Conservation (phyloP, 2,797 vertebrate species). For the Sebastes baramenuke region DNA sequence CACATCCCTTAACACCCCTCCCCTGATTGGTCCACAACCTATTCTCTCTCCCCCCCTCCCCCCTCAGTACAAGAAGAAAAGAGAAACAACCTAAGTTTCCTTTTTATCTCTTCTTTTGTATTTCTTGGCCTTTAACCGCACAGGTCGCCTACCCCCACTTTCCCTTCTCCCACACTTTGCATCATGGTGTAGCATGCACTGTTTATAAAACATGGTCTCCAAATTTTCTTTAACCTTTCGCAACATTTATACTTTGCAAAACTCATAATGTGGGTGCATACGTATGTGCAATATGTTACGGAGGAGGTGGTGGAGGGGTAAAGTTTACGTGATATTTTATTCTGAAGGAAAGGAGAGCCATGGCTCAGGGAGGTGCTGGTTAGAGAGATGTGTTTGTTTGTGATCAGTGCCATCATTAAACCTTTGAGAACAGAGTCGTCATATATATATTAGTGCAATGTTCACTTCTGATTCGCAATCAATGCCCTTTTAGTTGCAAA, state of each 20-base stretch:
- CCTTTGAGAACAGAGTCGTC: conserved; percentile 25
- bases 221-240: conserved; percentile 51
- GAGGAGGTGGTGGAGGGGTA: conserved; percentile 5
- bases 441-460: conserved; percentile 18
- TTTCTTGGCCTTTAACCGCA: conserved; percentile 71
- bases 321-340: conserved; percentile 38
- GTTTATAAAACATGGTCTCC: conserved; percentile 77
- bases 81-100: conserved; percentile 61
- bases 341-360: conserved; percentile 39
- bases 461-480: conserved; percentile 16
- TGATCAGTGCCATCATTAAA: conserved; percentile 42
- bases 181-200: conserved; percentile 92
- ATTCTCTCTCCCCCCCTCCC: not conserved
- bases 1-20: conserved; percentile 42
- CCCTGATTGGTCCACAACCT: conserved; percentile 44
- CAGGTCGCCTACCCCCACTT: conserved; percentile 56
- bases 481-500: conserved; percentile 13
- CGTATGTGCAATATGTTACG: conserved; percentile 59
- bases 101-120: conserved; percentile 66
- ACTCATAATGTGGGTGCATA: conserved; percentile 41
- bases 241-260: conserved; percentile 59
- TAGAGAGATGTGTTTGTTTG: conserved; percentile 26
- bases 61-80: conserved; percentile 56
- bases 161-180: conserved; percentile 56
- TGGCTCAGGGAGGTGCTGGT: conserved; percentile 59